Conservation (phyloP, 2,113 vertebrate genomes). For the Pterocles gutturalis region DNA sequence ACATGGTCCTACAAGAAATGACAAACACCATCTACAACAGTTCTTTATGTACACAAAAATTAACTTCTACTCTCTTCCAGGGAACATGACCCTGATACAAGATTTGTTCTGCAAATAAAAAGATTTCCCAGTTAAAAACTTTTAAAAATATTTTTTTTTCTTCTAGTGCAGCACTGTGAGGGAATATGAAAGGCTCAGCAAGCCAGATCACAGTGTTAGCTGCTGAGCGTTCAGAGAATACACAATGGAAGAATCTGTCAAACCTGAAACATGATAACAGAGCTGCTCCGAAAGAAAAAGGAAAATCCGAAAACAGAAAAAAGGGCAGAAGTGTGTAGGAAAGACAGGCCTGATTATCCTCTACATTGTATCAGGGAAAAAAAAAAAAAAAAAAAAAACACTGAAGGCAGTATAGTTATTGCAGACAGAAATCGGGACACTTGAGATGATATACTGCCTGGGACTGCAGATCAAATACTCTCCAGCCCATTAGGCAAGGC, state of each 20-base stretch:
- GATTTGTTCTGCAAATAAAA: neutral
- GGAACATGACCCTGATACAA: neutral
- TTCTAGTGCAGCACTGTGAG: neutral
- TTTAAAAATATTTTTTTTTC: neutral
- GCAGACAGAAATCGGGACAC: conserved; percentile 28
- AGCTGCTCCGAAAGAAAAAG: neutral
- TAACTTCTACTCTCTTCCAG: neutral
- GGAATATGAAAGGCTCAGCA: conserved; percentile 24
- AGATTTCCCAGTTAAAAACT: neutral
- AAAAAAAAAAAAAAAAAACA: neutral
- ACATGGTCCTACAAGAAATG: neutral
- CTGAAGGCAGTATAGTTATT: conserved; percentile 43
- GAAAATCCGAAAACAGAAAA: conserved; percentile 20
- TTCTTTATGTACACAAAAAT: neutral
- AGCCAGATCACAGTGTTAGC: conserved; percentile 2
- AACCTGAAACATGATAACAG: conserved; percentile 2
- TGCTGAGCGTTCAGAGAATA: conserved; percentile 2
- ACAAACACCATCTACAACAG: neutral
- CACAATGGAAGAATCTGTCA: conserved; percentile 27
- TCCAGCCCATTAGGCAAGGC: conserved; percentile 65
- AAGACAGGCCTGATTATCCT: conserved; percentile 48
- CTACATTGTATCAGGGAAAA: neutral
- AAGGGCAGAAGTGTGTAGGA: neutral
- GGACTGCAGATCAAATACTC: conserved; percentile 56
- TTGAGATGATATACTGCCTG: conserved; percentile 34